Evolutionary conservation across 2,113 vertebrate genomes (phyloP), one percentile per base, ranked within the genome.

Genomic region (Talpa occidentalis): DNA sequence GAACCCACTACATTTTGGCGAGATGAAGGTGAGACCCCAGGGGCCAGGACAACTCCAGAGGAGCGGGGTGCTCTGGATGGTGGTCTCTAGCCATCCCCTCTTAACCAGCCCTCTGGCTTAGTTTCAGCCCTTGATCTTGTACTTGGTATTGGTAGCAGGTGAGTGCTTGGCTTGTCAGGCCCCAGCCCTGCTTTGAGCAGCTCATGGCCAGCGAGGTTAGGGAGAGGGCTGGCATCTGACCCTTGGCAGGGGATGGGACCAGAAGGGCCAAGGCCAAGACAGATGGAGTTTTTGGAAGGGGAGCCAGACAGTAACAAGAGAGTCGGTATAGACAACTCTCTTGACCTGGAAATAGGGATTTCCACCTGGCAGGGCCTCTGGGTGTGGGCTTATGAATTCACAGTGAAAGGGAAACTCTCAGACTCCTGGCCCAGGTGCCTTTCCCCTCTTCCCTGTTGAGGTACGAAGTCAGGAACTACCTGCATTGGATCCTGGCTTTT

Each of bases 1-100:
- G 90, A 99, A 99, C 91, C 98, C 97, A 0, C 96, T 99, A 3
- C 99, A 99, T 96, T 99, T 98, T 1, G 99, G 99, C 8, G 98
- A 99, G 94, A 99, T 99, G 99, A 99, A 99, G 99, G 99, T 99
- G 90, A 91, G 94, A 2, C 24, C 22, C 24, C 11, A 5, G 8
- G 40, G 77, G 12, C 17, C 1, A 0, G 14, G 16, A 0, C 42
- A 56, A 22, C 72, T 70, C 1, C 0, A 60, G 59, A 6, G 10
- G 9, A 30, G 26, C 1, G 52, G 80, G 52, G 80, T 64, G 60
- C 19, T 47, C 0, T 42, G 64, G 60, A 82, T 35, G 5, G 72
- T 28, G 40, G 37, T 32, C 37, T 37, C 3, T 7, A 24, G 52
- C 40, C 0, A 0, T 12, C 0, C 16, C 3, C 4, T 59, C 28